Percentiles rank a stretch among this genome's conserved stretches.
Conservation (phyloP, 2,113 vertebrate genomes). For the Sitta europaea region DNA sequence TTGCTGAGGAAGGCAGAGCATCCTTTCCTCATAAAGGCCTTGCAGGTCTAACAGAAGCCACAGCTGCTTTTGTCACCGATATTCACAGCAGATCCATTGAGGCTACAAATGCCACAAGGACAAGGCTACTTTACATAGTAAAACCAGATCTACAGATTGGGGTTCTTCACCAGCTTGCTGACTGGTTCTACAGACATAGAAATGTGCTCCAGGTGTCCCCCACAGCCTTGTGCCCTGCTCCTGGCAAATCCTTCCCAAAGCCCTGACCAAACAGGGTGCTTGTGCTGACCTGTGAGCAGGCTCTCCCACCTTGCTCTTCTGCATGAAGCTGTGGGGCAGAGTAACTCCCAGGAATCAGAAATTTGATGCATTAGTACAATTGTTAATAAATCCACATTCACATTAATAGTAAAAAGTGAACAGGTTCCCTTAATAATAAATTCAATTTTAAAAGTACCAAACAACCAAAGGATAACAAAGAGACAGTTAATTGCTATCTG, state of each 20-base stretch:
- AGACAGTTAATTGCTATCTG: background rate
- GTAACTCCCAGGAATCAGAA: background rate
- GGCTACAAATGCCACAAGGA: background rate
- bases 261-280: accelerated
- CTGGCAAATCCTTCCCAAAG: background rate
- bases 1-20: background rate
- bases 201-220: background rate
- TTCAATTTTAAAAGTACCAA: background rate
- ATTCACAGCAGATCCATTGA: background rate
- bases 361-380: background rate
- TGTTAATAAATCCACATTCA: background rate
- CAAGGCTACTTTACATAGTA: background rate
- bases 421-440: background rate
- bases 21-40: background rate
- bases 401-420: background rate
- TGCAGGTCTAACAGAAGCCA: background rate
- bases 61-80: background rate
- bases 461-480: background rate
- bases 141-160: background rate
- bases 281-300: background rate
- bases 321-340: background rate
- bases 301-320: background rate
- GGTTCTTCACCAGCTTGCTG: background rate
- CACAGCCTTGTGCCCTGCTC: accelerated
- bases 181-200: background rate